A percentile compares a stretch with the other conserved stretches of the same genome.
Conservation (phyloP, 2,113 vertebrate species). For the Donacobius atricapilla region DNA sequence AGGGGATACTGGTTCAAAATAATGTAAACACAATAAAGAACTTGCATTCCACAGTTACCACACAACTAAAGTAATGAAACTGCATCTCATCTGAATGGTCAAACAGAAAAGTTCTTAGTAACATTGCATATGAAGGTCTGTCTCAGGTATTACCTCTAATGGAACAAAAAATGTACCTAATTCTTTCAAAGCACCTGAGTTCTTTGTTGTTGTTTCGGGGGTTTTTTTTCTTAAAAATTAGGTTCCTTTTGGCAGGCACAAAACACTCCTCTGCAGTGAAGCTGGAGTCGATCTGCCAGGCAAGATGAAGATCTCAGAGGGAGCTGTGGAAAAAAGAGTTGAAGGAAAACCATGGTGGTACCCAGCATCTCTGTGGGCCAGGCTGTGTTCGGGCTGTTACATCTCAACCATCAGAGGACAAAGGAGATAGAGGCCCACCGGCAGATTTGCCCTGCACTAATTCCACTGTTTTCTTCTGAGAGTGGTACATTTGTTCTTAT, state of each 20-base stretch:
- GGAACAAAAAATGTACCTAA: neutral
- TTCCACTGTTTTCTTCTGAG: neutral
- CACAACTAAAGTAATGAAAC: neutral
- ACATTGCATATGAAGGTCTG: neutral
- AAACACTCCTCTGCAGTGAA: neutral
- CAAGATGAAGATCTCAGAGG: neutral
- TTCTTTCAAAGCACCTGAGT: neutral
- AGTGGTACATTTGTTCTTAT: neutral
- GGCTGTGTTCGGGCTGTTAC: neutral
- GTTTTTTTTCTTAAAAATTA: neutral
- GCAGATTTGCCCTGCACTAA: neutral
- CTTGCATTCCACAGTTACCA: neutral
- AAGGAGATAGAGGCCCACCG: neutral
- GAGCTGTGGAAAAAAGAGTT: neutral
- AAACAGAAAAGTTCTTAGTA: neutral
- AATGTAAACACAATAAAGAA: neutral
- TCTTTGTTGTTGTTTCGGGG: too few relatives aligned
- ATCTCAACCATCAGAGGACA: neutral
- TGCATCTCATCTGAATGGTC: neutral
- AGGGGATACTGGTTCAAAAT: neutral
- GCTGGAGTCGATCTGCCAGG: neutral
- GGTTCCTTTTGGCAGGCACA: neutral
- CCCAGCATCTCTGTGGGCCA: accelerated
- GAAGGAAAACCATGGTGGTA: neutral
- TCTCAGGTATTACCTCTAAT: neutral